These are phyloP conservation scores for Anoplolepis gracilipes DNA, from an alignment of 1,140 invertebrate genomes.

Conservation along the genomic window DNA sequence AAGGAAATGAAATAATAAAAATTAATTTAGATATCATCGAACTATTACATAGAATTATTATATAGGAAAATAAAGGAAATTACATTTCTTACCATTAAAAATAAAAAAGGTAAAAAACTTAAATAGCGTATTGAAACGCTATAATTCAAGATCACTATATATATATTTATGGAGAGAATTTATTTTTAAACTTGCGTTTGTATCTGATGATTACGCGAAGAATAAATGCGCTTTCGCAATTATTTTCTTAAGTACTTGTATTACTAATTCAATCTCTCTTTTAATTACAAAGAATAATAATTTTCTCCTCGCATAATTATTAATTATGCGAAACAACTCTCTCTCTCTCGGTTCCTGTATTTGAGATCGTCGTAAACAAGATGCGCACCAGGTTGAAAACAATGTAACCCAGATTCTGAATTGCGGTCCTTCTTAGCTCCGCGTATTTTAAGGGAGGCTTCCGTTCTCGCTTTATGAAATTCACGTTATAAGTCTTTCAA, in stretches of 20 bases:
- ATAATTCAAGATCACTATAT: not conserved
- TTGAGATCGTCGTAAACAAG: not conserved
- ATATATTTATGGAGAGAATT: not conserved
- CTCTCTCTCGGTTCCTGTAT: not conserved
- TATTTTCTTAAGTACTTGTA: not conserved
- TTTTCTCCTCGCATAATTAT: slow-evolving; percentile 24
- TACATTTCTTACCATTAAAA: no score
- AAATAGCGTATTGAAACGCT: not conserved
- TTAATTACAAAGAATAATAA: not conserved
- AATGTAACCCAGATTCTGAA: not conserved
- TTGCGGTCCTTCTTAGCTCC: slow-evolving; percentile 10
- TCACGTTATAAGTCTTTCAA: slow-evolving; percentile 65
- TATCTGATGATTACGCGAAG: not conserved
- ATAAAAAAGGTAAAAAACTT: slow-evolving; percentile 5
- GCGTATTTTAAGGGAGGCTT: slow-evolving; percentile 25
- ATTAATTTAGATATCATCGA: slow-evolving; percentile 26
- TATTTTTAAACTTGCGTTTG: not conserved
- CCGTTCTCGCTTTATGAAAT: slow-evolving; percentile 65
- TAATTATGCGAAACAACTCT: not conserved
- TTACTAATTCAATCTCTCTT: not conserved
- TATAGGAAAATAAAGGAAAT: not conserved
- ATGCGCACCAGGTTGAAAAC: not conserved
- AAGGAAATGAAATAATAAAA: not conserved
- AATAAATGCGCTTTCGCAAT: not conserved
- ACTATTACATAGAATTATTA: not conserved